Evolutionary conservation across 2,888 invertebrate genomes (phyloP), one percentile per base, ranked within the genome.

Genomic region (Trissonchulus sp.): DNA sequence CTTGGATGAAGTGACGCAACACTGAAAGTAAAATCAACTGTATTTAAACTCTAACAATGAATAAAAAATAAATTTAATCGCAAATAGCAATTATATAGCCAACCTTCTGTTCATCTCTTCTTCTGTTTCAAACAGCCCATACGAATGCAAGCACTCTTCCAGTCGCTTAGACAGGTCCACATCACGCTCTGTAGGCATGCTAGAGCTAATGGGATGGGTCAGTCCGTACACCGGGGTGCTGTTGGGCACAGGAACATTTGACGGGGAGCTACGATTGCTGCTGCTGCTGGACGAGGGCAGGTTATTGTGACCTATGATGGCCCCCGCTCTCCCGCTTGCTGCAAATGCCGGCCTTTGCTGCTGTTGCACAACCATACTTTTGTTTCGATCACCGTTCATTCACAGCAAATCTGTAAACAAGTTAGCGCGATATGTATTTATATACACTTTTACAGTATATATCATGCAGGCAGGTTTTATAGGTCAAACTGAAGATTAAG

Each of bases 71-170:
- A n/a, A n/a, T n/a, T n/a, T n/a, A n/a, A n/a, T n/a, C n/a, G n/a
- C n/a, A n/a, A n/a, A n/a, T n/a, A n/a, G n/a, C n/a, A 48, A 48
- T 23, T 48, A 48, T 8, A 23, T 8, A 48, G 23, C 48, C 33
- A 23, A 69, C 71, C 71, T 31, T n/a, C 31, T 76, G 63, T 79
- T 78, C 63, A 83, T 74, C 76, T 84, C 83, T 30, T 81, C 79
- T 3, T 80, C 78, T 3, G 79, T 78, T 74, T 83, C 83, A 73
- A 80, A 83, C 8, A 81, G 72, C 38, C 80, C 79, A 76, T 78
- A 80, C 23, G 76, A 72, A 23, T 75, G 75, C 33, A 83, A 78
- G n/a, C 77, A 76, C 15, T 68, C 68, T 18, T 76, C 75, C 31
- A 81, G 73, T 77, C 80, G 75, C 23, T 76, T 74, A 1, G 81